These are phyloP conservation scores for Drosophila macrospina DNA, from an alignment of 2,888 invertebrate species.

Conservation along the genomic window DNA sequence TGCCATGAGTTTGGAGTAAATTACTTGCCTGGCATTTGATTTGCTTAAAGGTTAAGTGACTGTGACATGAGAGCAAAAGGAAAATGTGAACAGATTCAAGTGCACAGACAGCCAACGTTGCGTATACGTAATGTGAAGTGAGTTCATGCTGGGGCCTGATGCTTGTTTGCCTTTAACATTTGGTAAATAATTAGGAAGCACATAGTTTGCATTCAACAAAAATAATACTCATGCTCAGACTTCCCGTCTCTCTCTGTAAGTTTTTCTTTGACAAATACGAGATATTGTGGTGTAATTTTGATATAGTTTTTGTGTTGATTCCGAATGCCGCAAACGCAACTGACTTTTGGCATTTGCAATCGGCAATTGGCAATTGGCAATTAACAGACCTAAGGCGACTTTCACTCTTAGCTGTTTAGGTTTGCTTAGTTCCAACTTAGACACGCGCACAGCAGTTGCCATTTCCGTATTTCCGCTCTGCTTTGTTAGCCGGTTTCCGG, in stretches of 20 bases:
- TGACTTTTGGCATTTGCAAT: constrained; percentile 57
- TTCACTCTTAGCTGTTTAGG: constrained; percentile 43
- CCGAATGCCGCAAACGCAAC: constrained; percentile 15
- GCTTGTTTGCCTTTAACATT: constrained; percentile 30
- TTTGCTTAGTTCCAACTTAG: constrained; percentile 2
- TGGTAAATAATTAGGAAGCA: constrained; percentile 42
- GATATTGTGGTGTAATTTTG: constrained; percentile 34
- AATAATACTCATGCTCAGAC: neutral
- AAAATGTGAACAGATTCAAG: constrained; percentile 44
- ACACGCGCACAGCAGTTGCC: constrained; percentile 48
- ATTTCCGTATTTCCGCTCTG: constrained; percentile 67
- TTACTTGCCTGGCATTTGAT: constrained; percentile 61
- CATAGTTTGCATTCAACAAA: constrained; percentile 40
- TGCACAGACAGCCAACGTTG: constrained; percentile 21
- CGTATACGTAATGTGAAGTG: constrained; percentile 41
- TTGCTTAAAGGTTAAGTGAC: constrained; percentile 71
- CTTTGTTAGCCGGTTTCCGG: constrained; percentile 68
- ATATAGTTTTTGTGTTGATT: constrained; percentile 37
- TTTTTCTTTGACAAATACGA: constrained; percentile 46
- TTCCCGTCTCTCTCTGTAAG: neutral
- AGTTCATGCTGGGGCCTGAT: constrained; percentile 15
- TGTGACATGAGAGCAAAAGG: constrained; percentile 55
- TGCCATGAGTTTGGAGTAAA: constrained; percentile 37
- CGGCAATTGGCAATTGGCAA: constrained; percentile 36
- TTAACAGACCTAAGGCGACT: constrained; percentile 14